A percentile compares a stretch with the other conserved stretches of the same genome.
These are phyloP conservation scores for Eunapius fragilis DNA, from an alignment of 37 sponge, comb jelly and placozoan genomes.

Conservation along the genomic window DNA sequence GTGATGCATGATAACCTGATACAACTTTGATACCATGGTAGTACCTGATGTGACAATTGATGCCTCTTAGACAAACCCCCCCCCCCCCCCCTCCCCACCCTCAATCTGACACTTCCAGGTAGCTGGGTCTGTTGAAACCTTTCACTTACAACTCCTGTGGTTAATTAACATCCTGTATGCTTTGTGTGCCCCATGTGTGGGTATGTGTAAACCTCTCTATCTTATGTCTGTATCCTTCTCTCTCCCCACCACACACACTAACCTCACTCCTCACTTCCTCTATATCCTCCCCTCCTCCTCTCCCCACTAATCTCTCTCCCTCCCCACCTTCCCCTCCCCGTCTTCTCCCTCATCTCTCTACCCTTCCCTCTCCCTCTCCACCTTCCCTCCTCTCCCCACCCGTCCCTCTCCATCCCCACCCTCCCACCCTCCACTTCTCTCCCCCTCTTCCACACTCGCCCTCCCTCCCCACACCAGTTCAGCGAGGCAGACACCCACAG, in stretches of 20 bases:
- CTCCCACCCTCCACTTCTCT: neutral
- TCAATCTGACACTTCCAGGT: too few relatives aligned
- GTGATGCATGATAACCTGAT: neutral
- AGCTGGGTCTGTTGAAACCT: too few relatives aligned
- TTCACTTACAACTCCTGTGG: too few relatives aligned
- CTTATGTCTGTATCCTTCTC: too few relatives aligned
- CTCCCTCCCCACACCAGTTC: constrained; percentile 1
- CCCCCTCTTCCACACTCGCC: neutral
- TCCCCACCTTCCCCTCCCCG: neutral
- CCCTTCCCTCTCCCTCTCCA: neutral
- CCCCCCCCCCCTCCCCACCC: too few relatives aligned
- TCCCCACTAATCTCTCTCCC: neutral
- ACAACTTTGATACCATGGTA: neutral
- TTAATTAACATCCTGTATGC: too few relatives aligned
- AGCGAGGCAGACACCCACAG: constrained; percentile 35
- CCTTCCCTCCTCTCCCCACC: neutral
- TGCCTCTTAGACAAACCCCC: too few relatives aligned
- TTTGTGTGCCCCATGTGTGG: too few relatives aligned
- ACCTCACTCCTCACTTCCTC: too few relatives aligned
- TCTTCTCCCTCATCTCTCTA: neutral
- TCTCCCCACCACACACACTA: neutral
- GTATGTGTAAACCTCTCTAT: too few relatives aligned
- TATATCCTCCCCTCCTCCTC: neutral
- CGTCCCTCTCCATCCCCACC: neutral
- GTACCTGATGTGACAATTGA: too few relatives aligned